Conservation (phyloP, 2,888 invertebrate genomes). For the Rhingia rostrata region DNA sequence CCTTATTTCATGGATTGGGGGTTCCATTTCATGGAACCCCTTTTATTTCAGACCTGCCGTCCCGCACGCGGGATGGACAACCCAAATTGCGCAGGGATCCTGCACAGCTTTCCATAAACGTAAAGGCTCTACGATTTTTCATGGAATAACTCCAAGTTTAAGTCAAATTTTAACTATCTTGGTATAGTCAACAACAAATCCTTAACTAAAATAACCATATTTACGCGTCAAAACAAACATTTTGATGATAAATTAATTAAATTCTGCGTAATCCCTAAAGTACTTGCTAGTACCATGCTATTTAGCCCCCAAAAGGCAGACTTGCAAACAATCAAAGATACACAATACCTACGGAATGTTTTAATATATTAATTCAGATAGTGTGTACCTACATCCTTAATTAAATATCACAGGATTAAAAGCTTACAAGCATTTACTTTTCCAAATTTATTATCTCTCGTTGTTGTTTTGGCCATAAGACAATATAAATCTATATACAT, state of each 20-base stretch:
- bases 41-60: no score
- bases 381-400: conserved; percentile 46
- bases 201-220: conserved; percentile 34
- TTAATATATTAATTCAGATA: neutral
- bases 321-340: neutral
- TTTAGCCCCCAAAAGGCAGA: conserved; percentile 14
- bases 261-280: conserved; percentile 18
- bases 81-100: no score
- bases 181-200: conserved; percentile 9
- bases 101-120: no score
- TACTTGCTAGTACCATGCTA: conserved; percentile 15
- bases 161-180: neutral
- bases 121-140: no score
- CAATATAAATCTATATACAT: neutral
- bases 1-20: no score
- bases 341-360: neutral
- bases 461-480: neutral
- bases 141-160: neutral
- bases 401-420: conserved; percentile 66
- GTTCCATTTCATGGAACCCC: no score
- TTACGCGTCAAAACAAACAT: conserved; percentile 60
- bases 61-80: no score
- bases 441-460: conserved; percentile 33
- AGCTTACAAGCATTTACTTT: conserved; percentile 56
- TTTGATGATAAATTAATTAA: conserved; percentile 61